Conservation (phyloP, 2,113 vertebrate species). For the Atherinomorus stipes region DNA sequence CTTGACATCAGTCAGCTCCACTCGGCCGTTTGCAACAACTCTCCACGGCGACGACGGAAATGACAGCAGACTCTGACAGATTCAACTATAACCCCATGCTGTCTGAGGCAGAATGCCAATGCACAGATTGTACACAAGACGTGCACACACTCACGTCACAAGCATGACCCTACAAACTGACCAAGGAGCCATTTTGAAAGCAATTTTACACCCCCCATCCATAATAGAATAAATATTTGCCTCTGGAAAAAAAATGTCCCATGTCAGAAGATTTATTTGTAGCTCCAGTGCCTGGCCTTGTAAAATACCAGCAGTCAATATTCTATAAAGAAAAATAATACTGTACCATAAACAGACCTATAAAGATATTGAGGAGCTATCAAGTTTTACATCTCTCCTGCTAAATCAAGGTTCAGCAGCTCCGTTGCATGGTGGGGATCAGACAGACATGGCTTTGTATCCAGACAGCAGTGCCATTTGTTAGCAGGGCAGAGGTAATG, state of each 20-base stretch:
- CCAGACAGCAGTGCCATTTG: constrained; percentile 60
- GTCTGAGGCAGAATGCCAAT: constrained; percentile 54
- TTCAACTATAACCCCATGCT: constrained; percentile 56
- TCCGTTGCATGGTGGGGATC: constrained; percentile 8
- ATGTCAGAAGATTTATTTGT: constrained; percentile 58
- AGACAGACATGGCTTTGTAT: constrained; percentile 31
- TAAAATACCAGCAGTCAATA: constrained; percentile 58
- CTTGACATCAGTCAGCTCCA: constrained; percentile 72
- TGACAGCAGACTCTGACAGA: constrained; percentile 70
- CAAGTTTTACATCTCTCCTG: constrained; percentile 50
- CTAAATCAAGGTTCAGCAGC: constrained; percentile 56
- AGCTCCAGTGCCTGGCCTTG: constrained; percentile 6
- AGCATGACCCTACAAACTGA: constrained; percentile 25
- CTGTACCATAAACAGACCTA: constrained; percentile 48
- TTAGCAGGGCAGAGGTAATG: constrained; percentile 73
- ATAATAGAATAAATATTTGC: constrained; percentile 59
- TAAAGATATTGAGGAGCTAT: constrained; percentile 66
- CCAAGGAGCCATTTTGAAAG: constrained; percentile 50
- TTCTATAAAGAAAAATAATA: constrained; percentile 58
- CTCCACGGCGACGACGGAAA: constrained; percentile 59
- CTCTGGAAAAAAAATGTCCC: constrained; percentile 5
- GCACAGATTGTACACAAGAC: constrained; percentile 60
- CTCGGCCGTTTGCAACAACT: constrained; percentile 63
- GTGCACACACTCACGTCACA: constrained; percentile 34
- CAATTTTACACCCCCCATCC: constrained; percentile 26